These are phyloP conservation scores for Fukomys damarensis DNA, from an alignment of 2,113 vertebrate genomes.

Conservation along the genomic window DNA sequence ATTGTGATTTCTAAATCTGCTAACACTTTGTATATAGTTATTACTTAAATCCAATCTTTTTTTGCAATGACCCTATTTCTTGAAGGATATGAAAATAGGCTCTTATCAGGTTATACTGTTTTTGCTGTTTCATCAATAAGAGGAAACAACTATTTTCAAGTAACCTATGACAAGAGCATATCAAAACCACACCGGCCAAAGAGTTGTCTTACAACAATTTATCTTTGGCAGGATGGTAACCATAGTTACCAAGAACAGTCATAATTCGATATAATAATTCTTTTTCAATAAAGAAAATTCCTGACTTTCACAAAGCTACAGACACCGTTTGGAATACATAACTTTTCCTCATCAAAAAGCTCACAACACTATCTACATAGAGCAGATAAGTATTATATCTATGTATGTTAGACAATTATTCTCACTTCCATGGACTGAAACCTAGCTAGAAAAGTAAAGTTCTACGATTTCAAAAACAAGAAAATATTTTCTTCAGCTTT, in stretches of 20 bases:
- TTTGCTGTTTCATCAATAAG: not conserved
- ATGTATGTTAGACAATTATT: not conserved
- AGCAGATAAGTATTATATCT: not conserved
- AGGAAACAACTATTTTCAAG: slow-evolving; percentile 26
- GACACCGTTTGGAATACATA: not conserved
- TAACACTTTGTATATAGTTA: slow-evolving; percentile 30
- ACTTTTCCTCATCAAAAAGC: not conserved
- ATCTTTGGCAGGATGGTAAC: not conserved
- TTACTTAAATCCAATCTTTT: slow-evolving; percentile 25
- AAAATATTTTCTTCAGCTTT: not conserved
- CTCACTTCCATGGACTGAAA: not conserved
- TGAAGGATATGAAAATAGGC: slow-evolving; percentile 36
- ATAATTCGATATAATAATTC: slow-evolving; percentile 15
- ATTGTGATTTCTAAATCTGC: not conserved
- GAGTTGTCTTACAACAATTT: not conserved
- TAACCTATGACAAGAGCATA: not conserved
- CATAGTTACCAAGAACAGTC: not conserved
- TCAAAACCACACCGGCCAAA: not conserved
- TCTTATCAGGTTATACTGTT: not conserved
- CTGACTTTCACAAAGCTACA: not conserved
- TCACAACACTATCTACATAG: not conserved
- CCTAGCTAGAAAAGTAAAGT: not conserved
- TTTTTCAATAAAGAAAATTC: slow-evolving; percentile 5
- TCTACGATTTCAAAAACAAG: not conserved
- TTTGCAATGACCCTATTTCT: slow-evolving; percentile 27